These are phyloP conservation scores for Drosophila punjabiensis DNA, from an alignment of 1,140 invertebrate species.

Conservation along the genomic window DNA sequence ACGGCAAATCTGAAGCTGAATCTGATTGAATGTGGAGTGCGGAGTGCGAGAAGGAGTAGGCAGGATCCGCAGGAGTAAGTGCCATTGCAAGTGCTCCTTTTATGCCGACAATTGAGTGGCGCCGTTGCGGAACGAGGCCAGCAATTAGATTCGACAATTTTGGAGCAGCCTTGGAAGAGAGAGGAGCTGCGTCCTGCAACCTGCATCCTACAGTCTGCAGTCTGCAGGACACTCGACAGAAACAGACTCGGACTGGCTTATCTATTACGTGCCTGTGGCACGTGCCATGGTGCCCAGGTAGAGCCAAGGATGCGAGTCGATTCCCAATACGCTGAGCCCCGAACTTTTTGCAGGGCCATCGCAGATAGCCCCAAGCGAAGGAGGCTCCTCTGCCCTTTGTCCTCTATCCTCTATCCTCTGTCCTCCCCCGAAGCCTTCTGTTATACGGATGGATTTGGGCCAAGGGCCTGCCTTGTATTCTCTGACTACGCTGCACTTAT, in stretches of 20 bases:
- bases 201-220: neutral
- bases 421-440: too few species aligned
- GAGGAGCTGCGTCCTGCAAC: conserved; percentile 8
- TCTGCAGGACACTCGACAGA: conserved; percentile 36
- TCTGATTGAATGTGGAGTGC: neutral
- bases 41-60: neutral
- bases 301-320: conserved; percentile 1
- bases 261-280: conserved; percentile 63
- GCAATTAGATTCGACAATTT: conserved; percentile 68
- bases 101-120: conserved; percentile 48
- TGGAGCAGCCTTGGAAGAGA: neutral
- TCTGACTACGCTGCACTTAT: neutral
- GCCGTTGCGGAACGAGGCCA: conserved; percentile 9
- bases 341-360: conserved; percentile 22
- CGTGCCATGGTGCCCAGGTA: conserved; percentile 31
- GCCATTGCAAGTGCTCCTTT: conserved; percentile 46
- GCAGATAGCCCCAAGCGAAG: conserved; percentile 24
- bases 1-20: neutral
- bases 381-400: too few species aligned
- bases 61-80: neutral
- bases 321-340: conserved; percentile 13
- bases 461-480: neutral
- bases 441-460: neutral
- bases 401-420: too few species aligned
- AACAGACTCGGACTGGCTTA: conserved; percentile 35